Conservation (phyloP, 23 tunicate genomes). For the Botrylloides violaceus region DNA sequence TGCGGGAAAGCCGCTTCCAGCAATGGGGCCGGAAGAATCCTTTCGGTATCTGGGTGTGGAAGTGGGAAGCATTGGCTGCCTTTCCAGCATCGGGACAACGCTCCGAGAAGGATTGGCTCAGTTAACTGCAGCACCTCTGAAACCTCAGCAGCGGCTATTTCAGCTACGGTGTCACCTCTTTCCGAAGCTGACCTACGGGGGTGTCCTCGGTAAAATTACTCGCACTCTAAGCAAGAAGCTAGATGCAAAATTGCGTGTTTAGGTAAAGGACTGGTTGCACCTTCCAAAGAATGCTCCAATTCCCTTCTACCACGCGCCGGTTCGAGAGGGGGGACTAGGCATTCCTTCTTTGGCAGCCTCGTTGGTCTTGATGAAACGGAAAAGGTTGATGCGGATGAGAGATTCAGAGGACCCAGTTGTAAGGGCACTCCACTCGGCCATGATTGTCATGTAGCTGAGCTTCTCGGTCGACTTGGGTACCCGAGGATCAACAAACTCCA, state of each 20-base stretch:
- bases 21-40: neutral
- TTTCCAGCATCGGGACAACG: neutral
- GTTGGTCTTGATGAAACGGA: neutral
- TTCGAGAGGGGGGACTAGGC: conserved; percentile 3
- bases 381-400: conserved; percentile 2
- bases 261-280: too few species aligned
- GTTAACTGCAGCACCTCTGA: neutral
- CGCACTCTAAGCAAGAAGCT: too few species aligned
- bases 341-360: neutral
- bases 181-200: neutral
- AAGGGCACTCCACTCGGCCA: neutral
- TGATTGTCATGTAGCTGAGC: neutral
- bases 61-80: neutral
- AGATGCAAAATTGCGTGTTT: too few species aligned
- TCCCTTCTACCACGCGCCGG: neutral
- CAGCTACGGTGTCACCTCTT: neutral
- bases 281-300: neutral
- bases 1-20: neutral
- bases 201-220: neutral
- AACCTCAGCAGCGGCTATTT: neutral
- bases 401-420: neutral
- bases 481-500: neutral
- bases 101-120: neutral
- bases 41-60: neutral
- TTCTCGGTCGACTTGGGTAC: neutral